These are phyloP conservation scores for Orestias chungarensis DNA, from an alignment of 2,797 vertebrate genomes.

Conservation along the genomic window DNA sequence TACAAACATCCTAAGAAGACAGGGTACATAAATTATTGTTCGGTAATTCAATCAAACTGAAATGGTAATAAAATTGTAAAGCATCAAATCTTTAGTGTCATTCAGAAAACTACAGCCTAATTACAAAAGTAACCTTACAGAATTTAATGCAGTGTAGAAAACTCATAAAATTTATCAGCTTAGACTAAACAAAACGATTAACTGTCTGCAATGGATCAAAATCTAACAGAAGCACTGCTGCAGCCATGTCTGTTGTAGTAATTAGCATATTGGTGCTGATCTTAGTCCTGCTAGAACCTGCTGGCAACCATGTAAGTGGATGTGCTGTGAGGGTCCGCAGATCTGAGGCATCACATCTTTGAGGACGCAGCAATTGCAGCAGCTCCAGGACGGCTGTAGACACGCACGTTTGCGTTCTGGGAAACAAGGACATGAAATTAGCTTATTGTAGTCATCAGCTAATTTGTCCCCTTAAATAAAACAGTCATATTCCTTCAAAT, in stretches of 20 bases:
- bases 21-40: neutral
- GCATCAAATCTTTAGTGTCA: neutral
- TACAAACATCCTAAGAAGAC: neutral
- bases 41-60: neutral
- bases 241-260: neutral
- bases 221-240: neutral
- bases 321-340: slow-evolving; percentile 1
- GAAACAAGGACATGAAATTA: slow-evolving; percentile 7
- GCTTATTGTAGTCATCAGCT: neutral
- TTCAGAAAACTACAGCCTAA: neutral
- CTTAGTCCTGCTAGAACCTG: slow-evolving; percentile 9
- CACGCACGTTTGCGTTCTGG: slow-evolving; percentile 79
- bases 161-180: neutral
- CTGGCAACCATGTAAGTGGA: slow-evolving; percentile 12
- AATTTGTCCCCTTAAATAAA: too few species aligned
- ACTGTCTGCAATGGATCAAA: neutral
- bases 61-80: neutral
- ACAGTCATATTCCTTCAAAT: too few species aligned
- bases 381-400: slow-evolving; percentile 77
- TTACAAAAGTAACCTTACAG: neutral
- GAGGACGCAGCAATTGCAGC: slow-evolving; percentile 79
- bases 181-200: neutral
- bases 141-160: neutral
- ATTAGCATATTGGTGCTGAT: neutral
- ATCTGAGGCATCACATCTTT: slow-evolving; percentile 81